Percentiles rank a stretch among this genome's conserved stretches.
phyloP scores from a whole-genome alignment of 2,113 vertebrate genomes.

The Podarcis raffonei region DNA sequence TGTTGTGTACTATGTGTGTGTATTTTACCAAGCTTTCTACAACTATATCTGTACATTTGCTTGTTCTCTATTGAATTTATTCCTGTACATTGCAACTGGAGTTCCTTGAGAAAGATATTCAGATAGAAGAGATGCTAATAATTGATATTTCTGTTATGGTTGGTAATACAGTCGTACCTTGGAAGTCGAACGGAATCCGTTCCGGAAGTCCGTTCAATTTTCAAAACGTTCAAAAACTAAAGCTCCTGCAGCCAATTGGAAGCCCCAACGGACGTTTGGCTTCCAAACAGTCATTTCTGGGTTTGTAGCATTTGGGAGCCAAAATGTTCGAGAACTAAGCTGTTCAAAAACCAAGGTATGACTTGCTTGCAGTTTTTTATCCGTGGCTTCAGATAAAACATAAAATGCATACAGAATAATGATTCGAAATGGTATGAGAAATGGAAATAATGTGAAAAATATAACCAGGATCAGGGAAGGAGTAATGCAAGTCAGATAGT shows the following conservation, averaged over 20 bases:
- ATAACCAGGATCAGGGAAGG: neutral
- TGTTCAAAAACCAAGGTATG: too few species aligned
- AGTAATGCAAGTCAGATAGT: neutral
- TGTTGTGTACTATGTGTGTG: neutral
- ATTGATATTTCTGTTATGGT: neutral
- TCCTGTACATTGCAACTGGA: neutral
- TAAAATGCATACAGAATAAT: neutral
- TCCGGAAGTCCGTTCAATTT: too few species aligned
- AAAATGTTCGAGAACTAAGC: too few species aligned
- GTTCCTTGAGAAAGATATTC: neutral
- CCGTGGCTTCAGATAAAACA: neutral
- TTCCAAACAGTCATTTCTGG: too few species aligned
- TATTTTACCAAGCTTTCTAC: neutral
- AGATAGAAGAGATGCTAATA: neutral
- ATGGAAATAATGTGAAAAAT: neutral
- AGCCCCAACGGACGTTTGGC: too few species aligned
- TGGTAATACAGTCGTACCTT: neutral
- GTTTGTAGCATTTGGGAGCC: too few species aligned
- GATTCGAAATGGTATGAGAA: neutral
- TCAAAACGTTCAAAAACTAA: too few species aligned
- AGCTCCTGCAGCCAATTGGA: too few species aligned
- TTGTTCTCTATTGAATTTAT: neutral
- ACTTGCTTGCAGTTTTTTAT: neutral
- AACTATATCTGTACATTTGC: constrained; percentile 1
- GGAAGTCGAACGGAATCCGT: too few species aligned